Conservation (phyloP, 2,888 invertebrate genomes). For the Volucella zonaria region DNA sequence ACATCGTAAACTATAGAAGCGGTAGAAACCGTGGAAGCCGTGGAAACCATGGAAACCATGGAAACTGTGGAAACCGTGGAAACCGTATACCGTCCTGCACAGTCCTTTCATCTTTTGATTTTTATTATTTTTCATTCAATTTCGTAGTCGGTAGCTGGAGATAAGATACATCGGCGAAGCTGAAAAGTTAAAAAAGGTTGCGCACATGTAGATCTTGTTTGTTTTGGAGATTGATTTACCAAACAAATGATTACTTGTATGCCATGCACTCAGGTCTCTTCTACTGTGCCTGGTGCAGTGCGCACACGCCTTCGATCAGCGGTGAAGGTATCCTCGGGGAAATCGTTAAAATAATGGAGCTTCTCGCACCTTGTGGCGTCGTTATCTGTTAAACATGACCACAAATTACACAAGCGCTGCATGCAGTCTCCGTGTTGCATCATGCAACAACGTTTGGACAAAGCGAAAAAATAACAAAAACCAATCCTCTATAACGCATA, state of each 20-base stretch:
- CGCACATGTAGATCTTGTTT: slow-evolving; percentile 68
- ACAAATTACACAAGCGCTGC: slow-evolving; percentile 70
- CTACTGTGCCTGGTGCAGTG: background rate
- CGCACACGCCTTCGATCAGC: background rate
- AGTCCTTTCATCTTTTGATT: slow-evolving; percentile 67
- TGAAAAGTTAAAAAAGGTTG: slow-evolving; percentile 29
- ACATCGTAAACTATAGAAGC: slow-evolving; percentile 55
- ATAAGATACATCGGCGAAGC: slow-evolving; percentile 53
- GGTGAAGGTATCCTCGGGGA: slow-evolving; percentile 25
- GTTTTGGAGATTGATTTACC: slow-evolving; percentile 67
- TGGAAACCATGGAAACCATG: no score
- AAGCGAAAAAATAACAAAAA: slow-evolving; percentile 14
- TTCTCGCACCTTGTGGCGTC: slow-evolving; percentile 71
- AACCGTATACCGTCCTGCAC: slow-evolving; percentile 33
- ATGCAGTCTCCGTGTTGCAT: slow-evolving; percentile 64
- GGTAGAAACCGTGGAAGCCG: no score
- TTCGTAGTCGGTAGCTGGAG: slow-evolving; percentile 56
- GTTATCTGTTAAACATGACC: slow-evolving; percentile 71
- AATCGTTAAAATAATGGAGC: slow-evolving; percentile 64
- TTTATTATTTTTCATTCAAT: slow-evolving; percentile 37
- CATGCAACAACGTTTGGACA: slow-evolving; percentile 48
- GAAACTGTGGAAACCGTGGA: no score
- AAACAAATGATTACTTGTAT: slow-evolving; percentile 62
- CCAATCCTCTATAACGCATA: background rate
- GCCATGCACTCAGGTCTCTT: background rate